Conservation (phyloP, 1,140 invertebrate species). For the Aphis craccivora region DNA sequence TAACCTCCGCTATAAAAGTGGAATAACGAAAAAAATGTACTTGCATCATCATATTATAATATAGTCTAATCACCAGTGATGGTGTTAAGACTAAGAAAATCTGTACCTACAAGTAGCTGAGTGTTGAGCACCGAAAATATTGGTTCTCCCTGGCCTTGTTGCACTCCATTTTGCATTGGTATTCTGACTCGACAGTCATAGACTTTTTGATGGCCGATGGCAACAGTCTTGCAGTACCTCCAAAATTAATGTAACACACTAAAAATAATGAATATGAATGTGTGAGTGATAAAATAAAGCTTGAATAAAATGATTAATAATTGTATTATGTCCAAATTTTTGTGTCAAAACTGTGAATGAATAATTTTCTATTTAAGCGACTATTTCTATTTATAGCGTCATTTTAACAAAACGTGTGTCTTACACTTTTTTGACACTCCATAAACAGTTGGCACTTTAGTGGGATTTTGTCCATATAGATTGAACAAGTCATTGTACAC, state of each 20-base stretch:
- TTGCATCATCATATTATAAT: background rate
- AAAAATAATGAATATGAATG: constrained; percentile 60
- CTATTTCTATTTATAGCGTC: background rate
- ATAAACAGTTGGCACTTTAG: background rate
- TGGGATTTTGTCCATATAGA: background rate
- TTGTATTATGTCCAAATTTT: background rate
- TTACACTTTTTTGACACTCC: background rate
- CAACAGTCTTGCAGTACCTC: constrained; percentile 73
- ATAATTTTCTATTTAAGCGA: background rate
- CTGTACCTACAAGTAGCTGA: constrained; percentile 71
- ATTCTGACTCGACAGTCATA: constrained; percentile 70
- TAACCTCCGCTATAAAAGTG: constrained; percentile 65
- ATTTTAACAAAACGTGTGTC: background rate
- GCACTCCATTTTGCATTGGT: constrained; percentile 76
- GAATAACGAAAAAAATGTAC: background rate
- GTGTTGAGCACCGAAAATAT: constrained; percentile 74
- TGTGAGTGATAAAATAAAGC: background rate
- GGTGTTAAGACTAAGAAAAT: constrained; percentile 10
- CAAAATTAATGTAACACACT: constrained; percentile 79
- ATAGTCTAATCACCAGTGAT: background rate
- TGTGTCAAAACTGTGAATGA: background rate
- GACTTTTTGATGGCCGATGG: constrained; percentile 71
- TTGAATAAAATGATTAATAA: too few species aligned
- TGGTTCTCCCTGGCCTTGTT: constrained; percentile 68
- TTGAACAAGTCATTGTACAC: background rate